A percentile compares a stretch with the other conserved stretches of the same genome.
phyloP scores from a whole-genome alignment of 2,113 vertebrate genomes.

The Sardina pilchardus region DNA sequence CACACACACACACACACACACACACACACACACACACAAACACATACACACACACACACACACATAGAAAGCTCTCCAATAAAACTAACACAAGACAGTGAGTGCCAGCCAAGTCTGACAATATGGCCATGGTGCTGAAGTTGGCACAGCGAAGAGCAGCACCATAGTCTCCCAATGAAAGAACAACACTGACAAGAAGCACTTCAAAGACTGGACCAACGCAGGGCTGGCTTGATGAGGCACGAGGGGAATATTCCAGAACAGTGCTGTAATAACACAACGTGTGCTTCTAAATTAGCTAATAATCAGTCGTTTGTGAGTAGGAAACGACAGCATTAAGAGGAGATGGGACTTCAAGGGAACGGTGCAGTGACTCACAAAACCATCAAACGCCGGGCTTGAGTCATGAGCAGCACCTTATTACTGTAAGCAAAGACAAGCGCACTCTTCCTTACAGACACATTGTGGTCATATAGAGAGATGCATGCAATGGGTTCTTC shows the following conservation, averaged over 20 bases:
- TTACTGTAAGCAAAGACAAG: neutral
- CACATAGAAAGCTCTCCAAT: constrained; percentile 25
- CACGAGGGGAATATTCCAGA: neutral
- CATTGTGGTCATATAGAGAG: too few relatives aligned
- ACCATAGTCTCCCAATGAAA: neutral
- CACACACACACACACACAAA: too few relatives aligned
- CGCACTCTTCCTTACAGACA: too few relatives aligned
- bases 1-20: too few relatives aligned
- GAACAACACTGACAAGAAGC: neutral
- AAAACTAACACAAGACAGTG: neutral
- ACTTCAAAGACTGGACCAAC: neutral
- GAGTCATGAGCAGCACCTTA: neutral
- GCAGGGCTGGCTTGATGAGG: neutral
- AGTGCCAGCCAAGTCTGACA: neutral
- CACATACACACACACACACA: constrained; percentile 32
- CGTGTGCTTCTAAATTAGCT: neutral
- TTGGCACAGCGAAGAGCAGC: neutral
- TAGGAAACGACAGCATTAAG: neutral
- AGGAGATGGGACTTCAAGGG: neutral
- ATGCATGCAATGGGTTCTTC: neutral
- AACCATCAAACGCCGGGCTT: neutral
- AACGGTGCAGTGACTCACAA: neutral
- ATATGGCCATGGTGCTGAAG: neutral
- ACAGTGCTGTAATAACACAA: neutral
- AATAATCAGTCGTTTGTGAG: neutral